Conservation (phyloP, 2,797 vertebrate genomes). For the Hybognathus amarus region DNA sequence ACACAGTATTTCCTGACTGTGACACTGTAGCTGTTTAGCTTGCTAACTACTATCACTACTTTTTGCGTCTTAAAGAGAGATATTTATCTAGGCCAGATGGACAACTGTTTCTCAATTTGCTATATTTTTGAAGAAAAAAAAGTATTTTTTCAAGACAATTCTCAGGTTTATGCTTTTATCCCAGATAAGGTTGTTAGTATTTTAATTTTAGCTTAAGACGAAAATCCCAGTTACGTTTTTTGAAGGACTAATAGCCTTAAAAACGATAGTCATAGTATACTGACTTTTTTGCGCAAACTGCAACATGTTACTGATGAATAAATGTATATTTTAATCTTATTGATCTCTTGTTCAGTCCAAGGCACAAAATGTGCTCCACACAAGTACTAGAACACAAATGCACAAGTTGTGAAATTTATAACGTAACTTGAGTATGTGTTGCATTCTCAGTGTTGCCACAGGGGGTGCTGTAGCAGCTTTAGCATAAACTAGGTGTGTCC, state of each 20-base stretch:
- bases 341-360: neutral
- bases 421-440: neutral
- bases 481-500: neutral
- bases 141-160: conserved; percentile 40
- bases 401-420: neutral
- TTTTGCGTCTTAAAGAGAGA: conserved; percentile 37
- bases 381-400: neutral
- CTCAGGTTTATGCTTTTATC: conserved; percentile 60
- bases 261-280: neutral
- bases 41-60: conserved; percentile 4
- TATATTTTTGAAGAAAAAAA: conserved; percentile 46
- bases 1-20: conserved; percentile 63
- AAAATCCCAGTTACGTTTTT: neutral
- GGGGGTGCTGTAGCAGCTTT: neutral
- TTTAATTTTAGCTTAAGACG: conserved; percentile 4
- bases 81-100: conserved; percentile 58
- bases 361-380: neutral
- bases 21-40: conserved; percentile 55
- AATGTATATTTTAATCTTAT: neutral
- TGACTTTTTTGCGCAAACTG: neutral
- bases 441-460: neutral
- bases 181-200: conserved; percentile 21
- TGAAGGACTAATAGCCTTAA: conserved; percentile 22
- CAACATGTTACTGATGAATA: conserved; percentile 23
- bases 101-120: conserved; percentile 59